A percentile compares a stretch with the other conserved stretches of the same genome.
Evolutionary conservation across 1,140 invertebrate species (phyloP).

Genomic region (Ericerus pela): DNA sequence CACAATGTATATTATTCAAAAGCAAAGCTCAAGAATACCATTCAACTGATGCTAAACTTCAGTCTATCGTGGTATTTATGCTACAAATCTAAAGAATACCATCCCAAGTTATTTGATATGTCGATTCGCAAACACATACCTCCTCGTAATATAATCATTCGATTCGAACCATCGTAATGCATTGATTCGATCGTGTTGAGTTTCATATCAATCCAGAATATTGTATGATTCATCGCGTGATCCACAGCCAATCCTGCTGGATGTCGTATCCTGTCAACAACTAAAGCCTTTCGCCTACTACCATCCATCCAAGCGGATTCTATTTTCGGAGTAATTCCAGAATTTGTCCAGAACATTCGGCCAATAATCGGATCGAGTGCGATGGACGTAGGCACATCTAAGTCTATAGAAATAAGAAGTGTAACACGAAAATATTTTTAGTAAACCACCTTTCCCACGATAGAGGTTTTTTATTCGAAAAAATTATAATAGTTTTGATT

Average conservation of each 20-base stretch:
- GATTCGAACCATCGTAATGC: conserved; percentile 61
- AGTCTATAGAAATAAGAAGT: conserved; percentile 32
- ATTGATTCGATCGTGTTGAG: conserved; percentile 84
- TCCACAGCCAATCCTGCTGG: conserved; percentile 83
- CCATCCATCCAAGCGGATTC: conserved; percentile 94
- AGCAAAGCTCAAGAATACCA: no score
- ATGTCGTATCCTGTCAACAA: conserved; percentile 61
- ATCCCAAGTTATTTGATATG: not conserved
- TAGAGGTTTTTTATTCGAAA: no score
- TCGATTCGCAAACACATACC: conserved; percentile 24
- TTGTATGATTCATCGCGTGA: conserved; percentile 66
- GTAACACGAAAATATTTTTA: not conserved
- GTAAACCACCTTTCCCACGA: no score
- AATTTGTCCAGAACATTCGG: conserved; percentile 78
- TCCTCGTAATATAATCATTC: conserved; percentile 55
- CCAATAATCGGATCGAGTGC: conserved; percentile 75
- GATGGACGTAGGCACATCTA: conserved; percentile 71
- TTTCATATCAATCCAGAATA: conserved; percentile 95
- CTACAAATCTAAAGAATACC: not conserved
- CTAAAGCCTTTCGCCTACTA: conserved; percentile 58
- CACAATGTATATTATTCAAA: not conserved
- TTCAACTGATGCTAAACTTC: no score
- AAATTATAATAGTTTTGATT: no score
- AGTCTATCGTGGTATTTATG: no score
- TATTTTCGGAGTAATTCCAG: conserved; percentile 66